phyloP scores from a whole-genome alignment of 1,140 invertebrate genomes.

The Dinoponera quadriceps region DNA sequence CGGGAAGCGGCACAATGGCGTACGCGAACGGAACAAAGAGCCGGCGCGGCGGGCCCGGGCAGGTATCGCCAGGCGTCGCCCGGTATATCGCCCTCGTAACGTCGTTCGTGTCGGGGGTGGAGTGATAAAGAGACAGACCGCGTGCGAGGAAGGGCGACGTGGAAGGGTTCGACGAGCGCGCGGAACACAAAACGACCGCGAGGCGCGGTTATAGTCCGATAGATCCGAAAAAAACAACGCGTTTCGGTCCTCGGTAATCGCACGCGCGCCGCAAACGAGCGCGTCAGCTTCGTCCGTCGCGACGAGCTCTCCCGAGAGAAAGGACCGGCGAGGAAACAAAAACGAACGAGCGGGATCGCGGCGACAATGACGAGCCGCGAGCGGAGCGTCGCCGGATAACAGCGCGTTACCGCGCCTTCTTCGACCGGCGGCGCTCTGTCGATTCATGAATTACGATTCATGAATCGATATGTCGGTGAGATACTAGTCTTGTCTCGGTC shows the following conservation, averaged over 20 bases:
- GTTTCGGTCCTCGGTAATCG: constrained; percentile 69
- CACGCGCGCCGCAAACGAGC: constrained; percentile 59
- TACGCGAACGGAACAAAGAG: constrained; percentile 64
- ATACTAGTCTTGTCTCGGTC: background rate
- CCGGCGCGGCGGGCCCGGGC: constrained; percentile 39
- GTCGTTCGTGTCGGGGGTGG: constrained; percentile 67
- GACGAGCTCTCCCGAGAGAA: constrained; percentile 11
- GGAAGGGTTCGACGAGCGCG: constrained; percentile 59
- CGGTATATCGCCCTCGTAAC: constrained; percentile 71
- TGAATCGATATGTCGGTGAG: background rate
- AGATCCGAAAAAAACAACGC: constrained; percentile 73
- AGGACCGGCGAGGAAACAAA: constrained; percentile 49
- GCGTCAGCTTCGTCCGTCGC: constrained; percentile 23
- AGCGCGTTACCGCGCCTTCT: background rate
- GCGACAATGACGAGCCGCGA: constrained; percentile 24
- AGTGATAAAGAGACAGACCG: constrained; percentile 70
- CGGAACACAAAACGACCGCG: constrained; percentile 53
- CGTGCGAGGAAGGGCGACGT: constrained; percentile 10
- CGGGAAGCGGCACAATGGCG: constrained; percentile 74
- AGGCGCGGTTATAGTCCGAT: constrained; percentile 67
- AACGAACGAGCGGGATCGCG: constrained; percentile 35
- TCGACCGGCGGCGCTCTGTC: constrained; percentile 1
- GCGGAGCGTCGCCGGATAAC: too few relatives aligned
- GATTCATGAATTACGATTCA: background rate
- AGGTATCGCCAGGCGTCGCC: constrained; percentile 63